phyloP scores from a whole-genome alignment of 1,140 invertebrate species.

The Ooceraea biroi region DNA sequence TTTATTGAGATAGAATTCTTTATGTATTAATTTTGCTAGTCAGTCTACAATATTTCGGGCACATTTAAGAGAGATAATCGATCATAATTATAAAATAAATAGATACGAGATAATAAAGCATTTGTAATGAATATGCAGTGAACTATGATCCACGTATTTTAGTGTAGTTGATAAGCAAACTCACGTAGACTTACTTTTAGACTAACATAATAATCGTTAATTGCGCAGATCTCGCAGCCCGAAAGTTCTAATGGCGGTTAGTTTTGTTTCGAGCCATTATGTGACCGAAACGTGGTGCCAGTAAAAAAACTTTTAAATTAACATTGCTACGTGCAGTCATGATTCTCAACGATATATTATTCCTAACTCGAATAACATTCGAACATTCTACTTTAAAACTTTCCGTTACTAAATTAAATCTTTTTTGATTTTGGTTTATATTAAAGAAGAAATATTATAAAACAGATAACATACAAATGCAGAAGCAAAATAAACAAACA shows the following conservation, averaged over 20 bases:
- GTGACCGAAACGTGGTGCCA: constrained; percentile 24
- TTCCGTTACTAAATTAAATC: too few species aligned
- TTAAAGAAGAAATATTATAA: too few species aligned
- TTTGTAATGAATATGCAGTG: constrained; percentile 9
- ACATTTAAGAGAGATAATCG: constrained; percentile 8
- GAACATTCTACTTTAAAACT: too few species aligned
- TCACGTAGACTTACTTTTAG: constrained; percentile 12
- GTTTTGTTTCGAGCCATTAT: constrained; percentile 43
- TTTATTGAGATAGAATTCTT: not conserved
- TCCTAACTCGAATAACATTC: not conserved
- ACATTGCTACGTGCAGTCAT: constrained; percentile 14
- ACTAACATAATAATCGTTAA: constrained; percentile 61
- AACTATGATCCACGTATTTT: not conserved
- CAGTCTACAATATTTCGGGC: not conserved
- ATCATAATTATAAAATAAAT: not conserved
- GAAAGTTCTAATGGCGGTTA: constrained; percentile 50
- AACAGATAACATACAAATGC: too few species aligned
- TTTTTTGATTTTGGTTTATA: too few species aligned
- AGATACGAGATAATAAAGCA: not conserved
- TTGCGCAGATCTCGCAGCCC: constrained; percentile 24
- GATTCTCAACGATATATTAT: constrained; percentile 29
- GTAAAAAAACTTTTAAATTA: constrained; percentile 57
- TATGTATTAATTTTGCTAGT: too few species aligned
- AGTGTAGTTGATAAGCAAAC: constrained; percentile 50
- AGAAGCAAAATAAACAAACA: too few species aligned